Base-by-base conservation (phyloP, 1,140 invertebrate genomes). In the Drosophila lacertosa region DNA sequence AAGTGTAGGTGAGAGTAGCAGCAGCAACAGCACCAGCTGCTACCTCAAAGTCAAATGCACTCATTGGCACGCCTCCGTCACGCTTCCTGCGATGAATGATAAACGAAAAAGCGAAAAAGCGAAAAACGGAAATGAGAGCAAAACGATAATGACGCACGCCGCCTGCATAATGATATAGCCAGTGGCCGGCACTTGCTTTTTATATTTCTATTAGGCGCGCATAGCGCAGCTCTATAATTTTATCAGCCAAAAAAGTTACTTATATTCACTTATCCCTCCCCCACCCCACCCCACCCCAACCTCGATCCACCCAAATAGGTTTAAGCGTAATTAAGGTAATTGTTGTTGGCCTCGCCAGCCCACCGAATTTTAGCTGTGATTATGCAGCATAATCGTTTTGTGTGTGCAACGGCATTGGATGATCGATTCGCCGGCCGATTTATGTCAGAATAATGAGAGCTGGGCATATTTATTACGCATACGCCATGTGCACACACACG, bases 131-230 rank as follows among this genome's bases (percentile, higher is more conserved):
- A 84, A 84, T 86, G 58, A 71, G 69, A 64, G 64, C 65, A 77
- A 77, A 86, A 86, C 66, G 81, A 84, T 84, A 84, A 84, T 81
- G 73, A 62, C 65, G 57, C 73, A 86, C 71, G 68, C 77, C 58
- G 69, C 65, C 73, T 74, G 81, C 81, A 81, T 81, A 84, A 80
- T 81, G 73, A 74, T 86, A 57, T 33, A 22, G 29, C 33, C 40
- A 47, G 45, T 53, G 59, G 33, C 26, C 44, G 37, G n/a, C 13
- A 50, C 44, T 57, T 55, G 50, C 35, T 24, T 51, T 71, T 66
- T 47, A 65, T 54, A 39, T 66, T 67, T 71, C 62, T 54, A 71
- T 71, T 71, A 65, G n/a, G 24, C 45, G 39, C 48, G 33, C 54
- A 45, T 58, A 24, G 51, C 18, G 18, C 39, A 32, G 53, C 11